Percentiles rank a stretch among this genome's conserved stretches.
Conservation (phyloP, 2,888 invertebrate genomes). For the Rhimphoctona megacephalus region DNA sequence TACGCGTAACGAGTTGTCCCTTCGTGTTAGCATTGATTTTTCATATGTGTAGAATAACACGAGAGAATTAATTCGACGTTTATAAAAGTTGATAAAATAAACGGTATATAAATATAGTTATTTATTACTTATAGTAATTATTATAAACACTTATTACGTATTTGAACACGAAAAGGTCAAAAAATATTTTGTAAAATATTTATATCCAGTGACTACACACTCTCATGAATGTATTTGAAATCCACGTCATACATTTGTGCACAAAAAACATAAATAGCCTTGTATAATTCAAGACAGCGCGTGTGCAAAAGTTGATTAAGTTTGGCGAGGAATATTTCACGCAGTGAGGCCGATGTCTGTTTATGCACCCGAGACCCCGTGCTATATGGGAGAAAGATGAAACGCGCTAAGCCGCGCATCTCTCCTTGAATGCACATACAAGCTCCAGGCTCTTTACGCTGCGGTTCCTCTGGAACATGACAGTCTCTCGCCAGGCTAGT, state of each 20-base stretch:
- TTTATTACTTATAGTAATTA: background rate
- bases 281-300: conserved; percentile 31
- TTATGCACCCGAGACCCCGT: conserved; percentile 48
- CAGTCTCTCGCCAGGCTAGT: conserved; percentile 46
- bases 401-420: conserved; percentile 67
- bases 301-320: conserved; percentile 61
- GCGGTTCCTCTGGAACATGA: conserved; percentile 70
- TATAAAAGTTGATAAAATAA: background rate
- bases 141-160: background rate
- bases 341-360: conserved; percentile 55
- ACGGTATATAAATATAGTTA: background rate
- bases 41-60: conserved; percentile 25
- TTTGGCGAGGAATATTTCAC: conserved; percentile 52
- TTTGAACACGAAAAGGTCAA: background rate
- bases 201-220: background rate
- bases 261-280: background rate
- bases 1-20: conserved; percentile 8
- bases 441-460: conserved; percentile 43
- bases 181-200: background rate
- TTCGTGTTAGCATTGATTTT: conserved; percentile 15
- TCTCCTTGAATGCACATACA: conserved; percentile 67
- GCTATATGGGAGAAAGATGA: conserved; percentile 64
- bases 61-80: background rate
- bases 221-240: background rate
- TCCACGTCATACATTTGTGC: conserved; percentile 2